A percentile compares a stretch with the other conserved stretches of the same genome.
Evolutionary conservation across 2,113 vertebrate species (phyloP).

Genomic region (Herpailurus yagouaroundi): DNA sequence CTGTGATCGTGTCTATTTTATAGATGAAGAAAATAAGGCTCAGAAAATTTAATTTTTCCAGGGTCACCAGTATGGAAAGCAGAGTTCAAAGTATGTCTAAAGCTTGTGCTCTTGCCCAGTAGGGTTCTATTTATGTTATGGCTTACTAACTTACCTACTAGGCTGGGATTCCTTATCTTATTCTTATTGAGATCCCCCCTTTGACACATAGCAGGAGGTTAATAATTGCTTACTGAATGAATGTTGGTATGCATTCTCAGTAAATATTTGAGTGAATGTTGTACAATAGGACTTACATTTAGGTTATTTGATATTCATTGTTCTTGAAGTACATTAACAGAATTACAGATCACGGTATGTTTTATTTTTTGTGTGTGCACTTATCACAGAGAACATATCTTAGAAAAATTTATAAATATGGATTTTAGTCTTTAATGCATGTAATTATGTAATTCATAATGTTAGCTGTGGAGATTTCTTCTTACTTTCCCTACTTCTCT

Average conservation of each 20-base stretch:
- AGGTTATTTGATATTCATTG: neutral
- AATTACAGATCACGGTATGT: neutral
- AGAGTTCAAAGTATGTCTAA: neutral
- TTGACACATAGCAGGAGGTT: neutral
- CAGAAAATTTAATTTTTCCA: neutral
- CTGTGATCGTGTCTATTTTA: neutral
- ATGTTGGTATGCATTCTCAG: neutral
- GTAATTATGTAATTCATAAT: neutral
- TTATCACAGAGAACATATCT: neutral
- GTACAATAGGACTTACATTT: neutral
- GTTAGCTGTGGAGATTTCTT: slow-evolving; percentile 18
- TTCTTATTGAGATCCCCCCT: neutral
- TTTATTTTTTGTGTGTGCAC: neutral
- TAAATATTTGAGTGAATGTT: neutral
- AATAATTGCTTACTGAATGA: slow-evolving; percentile 11
- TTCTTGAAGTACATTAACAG: neutral
- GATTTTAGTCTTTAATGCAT: slow-evolving; percentile 6
- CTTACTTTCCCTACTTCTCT: neutral
- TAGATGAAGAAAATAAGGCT: neutral
- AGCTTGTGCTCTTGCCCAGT: neutral
- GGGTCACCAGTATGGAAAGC: neutral
- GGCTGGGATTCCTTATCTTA: neutral
- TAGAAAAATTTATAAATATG: slow-evolving; percentile 31
- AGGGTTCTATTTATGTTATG: neutral
- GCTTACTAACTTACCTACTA: neutral